Evolutionary conservation across 2,888 invertebrate species (phyloP).

Genomic region (Resseliella maxima): DNA sequence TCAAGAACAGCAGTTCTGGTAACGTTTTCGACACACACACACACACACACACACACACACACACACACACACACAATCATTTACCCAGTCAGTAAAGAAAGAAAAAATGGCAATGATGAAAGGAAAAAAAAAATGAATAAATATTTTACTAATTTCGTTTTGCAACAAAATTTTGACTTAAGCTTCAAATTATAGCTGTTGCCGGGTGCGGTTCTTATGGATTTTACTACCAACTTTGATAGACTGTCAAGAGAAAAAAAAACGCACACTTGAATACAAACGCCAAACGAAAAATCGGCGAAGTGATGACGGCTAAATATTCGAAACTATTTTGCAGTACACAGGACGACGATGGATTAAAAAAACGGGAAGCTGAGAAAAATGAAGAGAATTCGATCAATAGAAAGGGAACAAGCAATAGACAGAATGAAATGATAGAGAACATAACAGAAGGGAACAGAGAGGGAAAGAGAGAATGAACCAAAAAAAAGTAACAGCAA

Average conservation of each 20-base stretch:
- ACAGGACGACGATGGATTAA: neutral
- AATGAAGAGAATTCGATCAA: neutral
- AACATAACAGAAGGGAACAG: no score
- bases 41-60: neutral
- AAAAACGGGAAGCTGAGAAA: no score
- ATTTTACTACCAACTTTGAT: neutral
- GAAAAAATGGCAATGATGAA: neutral
- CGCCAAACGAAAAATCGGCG: neutral
- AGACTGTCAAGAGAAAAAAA: neutral
- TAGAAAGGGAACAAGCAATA: no score
- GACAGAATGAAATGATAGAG: no score
- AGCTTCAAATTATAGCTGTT: neutral
- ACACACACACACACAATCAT: neutral
- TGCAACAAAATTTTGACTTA: conserved; percentile 20
- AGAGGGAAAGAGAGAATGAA: neutral
- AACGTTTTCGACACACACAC: neutral
- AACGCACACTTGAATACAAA: neutral
- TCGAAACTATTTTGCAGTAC: neutral
- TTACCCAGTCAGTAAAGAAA: no score
- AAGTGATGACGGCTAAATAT: conserved; percentile 6
- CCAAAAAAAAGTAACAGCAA: neutral
- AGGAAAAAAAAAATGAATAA: conserved; percentile 13
- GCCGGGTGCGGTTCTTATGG: neutral
- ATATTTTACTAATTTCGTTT: conserved; percentile 41
- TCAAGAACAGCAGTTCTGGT: conserved; percentile 27